A percentile compares a stretch with the other conserved stretches of the same genome.
phyloP scores from a whole-genome alignment of 2,797 vertebrate species.

The Adrianichthys oophorus region DNA sequence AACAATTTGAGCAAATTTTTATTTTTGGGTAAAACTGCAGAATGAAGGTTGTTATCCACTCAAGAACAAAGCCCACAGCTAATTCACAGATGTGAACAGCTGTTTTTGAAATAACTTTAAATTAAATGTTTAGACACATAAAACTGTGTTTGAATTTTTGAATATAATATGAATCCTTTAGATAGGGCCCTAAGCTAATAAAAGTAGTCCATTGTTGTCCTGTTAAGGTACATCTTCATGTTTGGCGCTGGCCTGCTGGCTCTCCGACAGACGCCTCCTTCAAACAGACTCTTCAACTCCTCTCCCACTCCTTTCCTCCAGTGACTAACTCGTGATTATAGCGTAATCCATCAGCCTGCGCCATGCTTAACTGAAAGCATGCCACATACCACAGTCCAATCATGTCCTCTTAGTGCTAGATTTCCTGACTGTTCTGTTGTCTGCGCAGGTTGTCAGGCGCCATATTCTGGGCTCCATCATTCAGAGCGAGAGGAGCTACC shows the following conservation, averaged over 20 bases:
- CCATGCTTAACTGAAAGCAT: conserved; percentile 38
- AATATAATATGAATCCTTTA: neutral
- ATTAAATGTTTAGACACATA: neutral
- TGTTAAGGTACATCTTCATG: conserved; percentile 3
- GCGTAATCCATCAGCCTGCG: conserved; percentile 51
- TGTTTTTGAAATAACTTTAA: neutral
- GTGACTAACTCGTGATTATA: conserved; percentile 54
- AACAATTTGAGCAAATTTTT: too few relatives aligned
- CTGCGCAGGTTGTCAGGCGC: conserved; percentile 86
- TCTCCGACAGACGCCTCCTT: conserved; percentile 24
- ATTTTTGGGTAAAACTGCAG: too few relatives aligned
- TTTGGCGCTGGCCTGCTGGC: conserved; percentile 4
- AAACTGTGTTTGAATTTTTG: neutral
- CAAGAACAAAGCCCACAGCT: too few relatives aligned
- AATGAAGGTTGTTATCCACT: too few relatives aligned
- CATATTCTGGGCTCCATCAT: conserved; percentile 92
- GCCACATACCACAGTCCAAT: conserved; percentile 30
- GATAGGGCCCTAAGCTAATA: conserved; percentile 17
- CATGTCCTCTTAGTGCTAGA: conserved; percentile 46
- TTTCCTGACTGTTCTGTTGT: conserved; percentile 59
- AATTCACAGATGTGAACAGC: too few relatives aligned
- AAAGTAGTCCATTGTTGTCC: conserved; percentile 18
- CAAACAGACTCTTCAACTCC: conserved; percentile 16
- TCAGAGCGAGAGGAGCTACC: conserved; percentile 92
- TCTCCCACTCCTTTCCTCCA: conserved; percentile 26